Evolutionary conservation across 2,797 vertebrate species (phyloP).

Genomic region (Rhabdophis nuchalis): DNA sequence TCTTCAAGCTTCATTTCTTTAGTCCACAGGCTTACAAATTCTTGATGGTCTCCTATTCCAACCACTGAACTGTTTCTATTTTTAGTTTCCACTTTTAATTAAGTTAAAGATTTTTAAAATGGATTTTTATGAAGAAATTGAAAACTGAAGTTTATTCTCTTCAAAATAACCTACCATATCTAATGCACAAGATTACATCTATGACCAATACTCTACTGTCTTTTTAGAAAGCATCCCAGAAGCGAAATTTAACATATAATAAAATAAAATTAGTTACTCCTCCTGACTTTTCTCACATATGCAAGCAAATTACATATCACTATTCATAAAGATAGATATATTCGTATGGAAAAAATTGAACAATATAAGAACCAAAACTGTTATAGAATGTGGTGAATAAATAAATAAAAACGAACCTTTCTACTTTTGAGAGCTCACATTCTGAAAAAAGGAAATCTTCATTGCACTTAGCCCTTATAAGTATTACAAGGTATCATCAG

Average conservation of each 20-base stretch:
- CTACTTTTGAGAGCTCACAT: not conserved
- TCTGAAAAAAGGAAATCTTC: not conserved
- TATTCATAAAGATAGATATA: not conserved
- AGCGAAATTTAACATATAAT: not conserved
- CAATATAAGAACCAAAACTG: not conserved
- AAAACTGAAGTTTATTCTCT: not conserved
- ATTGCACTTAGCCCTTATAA: not conserved
- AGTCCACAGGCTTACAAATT: not conserved
- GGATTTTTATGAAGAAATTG: not conserved
- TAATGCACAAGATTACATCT: not conserved
- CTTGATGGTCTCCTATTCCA: not conserved
- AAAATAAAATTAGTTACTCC: not conserved
- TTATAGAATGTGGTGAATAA: not conserved
- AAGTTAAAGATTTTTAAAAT: not conserved
- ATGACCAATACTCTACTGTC: not conserved
- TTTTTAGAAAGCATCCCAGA: not conserved
- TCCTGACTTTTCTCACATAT: too few relatives aligned
- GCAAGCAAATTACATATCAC: not conserved
- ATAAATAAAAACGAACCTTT: not conserved
- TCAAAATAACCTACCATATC: not conserved
- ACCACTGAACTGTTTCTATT: not conserved
- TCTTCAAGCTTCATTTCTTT: not conserved
- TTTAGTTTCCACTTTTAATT: not conserved
- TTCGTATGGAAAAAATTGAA: not conserved
- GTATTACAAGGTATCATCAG: not conserved